A percentile compares a stretch with the other conserved stretches of the same genome.
phyloP scores from a whole-genome alignment of 2,113 vertebrate species.

The Thunnus maccoyii region DNA sequence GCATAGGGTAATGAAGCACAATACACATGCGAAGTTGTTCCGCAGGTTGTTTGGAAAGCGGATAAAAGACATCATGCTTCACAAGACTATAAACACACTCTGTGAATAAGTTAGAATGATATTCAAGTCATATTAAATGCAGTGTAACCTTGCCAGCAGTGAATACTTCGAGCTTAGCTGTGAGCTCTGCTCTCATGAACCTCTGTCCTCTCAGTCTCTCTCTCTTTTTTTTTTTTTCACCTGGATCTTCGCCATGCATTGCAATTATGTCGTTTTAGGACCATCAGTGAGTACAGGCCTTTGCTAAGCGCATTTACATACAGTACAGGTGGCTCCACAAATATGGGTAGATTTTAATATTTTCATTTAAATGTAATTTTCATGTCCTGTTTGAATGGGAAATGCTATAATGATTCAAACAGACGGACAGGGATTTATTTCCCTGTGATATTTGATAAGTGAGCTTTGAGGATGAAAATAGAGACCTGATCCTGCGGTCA shows the following conservation, averaged over 20 bases:
- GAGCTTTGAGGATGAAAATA: conserved; percentile 58
- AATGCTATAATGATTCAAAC: conserved; percentile 80
- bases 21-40: conserved; percentile 18
- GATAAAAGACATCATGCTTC: neutral
- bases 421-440: conserved; percentile 61
- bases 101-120: neutral
- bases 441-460: conserved; percentile 73
- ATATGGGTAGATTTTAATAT: conserved; percentile 82
- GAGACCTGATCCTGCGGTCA: conserved; percentile 44
- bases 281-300: conserved; percentile 50
- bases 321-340: conserved; percentile 82
- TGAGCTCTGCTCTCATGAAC: neutral
- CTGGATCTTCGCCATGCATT: conserved; percentile 68
- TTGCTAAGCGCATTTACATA: conserved; percentile 83
- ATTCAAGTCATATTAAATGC: neutral
- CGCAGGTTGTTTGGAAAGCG: conserved; percentile 34
- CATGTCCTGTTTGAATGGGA: conserved; percentile 86
- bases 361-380: conserved; percentile 86
- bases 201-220: neutral
- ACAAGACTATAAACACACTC: conserved; percentile 11
- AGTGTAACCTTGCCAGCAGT: neutral
- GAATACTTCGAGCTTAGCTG: too few relatives aligned
- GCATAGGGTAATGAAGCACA: conserved; percentile 72
- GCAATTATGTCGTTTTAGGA: conserved; percentile 79
- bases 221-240: conserved; percentile 5